Evolutionary conservation across 2,888 invertebrate genomes (phyloP).

Genomic region (Dicycla oo): DNA sequence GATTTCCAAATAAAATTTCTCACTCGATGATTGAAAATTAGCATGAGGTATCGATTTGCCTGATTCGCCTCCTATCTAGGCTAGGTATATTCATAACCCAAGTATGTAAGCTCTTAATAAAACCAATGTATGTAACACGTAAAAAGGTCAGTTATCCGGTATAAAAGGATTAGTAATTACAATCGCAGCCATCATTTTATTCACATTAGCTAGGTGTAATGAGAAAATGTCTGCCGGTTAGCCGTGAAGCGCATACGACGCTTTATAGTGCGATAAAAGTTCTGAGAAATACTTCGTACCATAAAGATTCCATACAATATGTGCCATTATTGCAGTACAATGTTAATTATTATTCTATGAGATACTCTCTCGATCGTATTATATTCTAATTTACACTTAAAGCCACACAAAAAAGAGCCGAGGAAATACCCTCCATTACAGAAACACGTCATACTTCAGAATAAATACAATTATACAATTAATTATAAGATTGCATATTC

Average conservation of each 20-base stretch:
- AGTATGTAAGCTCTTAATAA: constrained; percentile 59
- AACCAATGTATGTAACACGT: constrained; percentile 66
- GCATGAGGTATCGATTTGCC: constrained; percentile 56
- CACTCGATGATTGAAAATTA: constrained; percentile 60
- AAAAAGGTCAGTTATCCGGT: constrained; percentile 78
- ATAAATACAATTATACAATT: constrained; percentile 47
- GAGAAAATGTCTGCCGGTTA: constrained; percentile 75
- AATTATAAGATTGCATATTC: constrained; percentile 48
- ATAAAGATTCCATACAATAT: constrained; percentile 12
- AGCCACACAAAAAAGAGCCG: constrained; percentile 2
- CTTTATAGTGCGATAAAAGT: constrained; percentile 65
- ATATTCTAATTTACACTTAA: constrained; percentile 13
- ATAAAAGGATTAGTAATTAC: constrained; percentile 80
- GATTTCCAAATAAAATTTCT: constrained; percentile 55
- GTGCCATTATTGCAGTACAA: constrained; percentile 15
- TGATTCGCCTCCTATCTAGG: constrained; percentile 44
- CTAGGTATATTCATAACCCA: constrained; percentile 44
- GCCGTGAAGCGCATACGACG: constrained; percentile 61
- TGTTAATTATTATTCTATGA: constrained; percentile 15
- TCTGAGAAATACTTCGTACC: constrained; percentile 43
- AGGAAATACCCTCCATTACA: constrained; percentile 28
- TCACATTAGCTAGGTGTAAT: constrained; percentile 82
- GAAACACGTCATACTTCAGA: constrained; percentile 40
- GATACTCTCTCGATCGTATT: constrained; percentile 10
- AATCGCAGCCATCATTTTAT: constrained; percentile 83